phyloP scores from a whole-genome alignment of 2,797 vertebrate species.

The Ibycter americanus region DNA sequence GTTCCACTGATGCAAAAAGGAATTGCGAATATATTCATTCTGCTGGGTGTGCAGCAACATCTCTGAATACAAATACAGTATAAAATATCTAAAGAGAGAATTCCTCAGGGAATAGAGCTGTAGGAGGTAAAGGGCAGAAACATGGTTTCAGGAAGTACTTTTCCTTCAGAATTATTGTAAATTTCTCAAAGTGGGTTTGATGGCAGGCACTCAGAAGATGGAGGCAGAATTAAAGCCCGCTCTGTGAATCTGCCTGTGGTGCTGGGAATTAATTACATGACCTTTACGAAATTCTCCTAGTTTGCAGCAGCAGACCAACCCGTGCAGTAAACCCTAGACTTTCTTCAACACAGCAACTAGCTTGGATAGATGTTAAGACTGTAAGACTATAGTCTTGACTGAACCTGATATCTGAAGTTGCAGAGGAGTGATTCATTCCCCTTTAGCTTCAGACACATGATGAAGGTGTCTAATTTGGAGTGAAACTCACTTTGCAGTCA shows the following conservation, averaged over 20 bases:
- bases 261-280: not conserved
- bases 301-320: not conserved
- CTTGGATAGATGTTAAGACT: not conserved
- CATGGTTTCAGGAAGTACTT: not conserved
- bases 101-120: not conserved
- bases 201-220: not conserved
- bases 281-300: not conserved
- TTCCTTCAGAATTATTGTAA: not conserved
- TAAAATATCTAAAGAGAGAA: not conserved
- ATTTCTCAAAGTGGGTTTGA: not conserved
- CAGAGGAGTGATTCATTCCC: not conserved
- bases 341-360: not conserved
- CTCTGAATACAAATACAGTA: not conserved
- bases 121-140: not conserved
- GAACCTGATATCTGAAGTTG: not conserved
- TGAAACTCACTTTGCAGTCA: not conserved
- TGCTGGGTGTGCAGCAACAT: not conserved
- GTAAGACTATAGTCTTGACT: not conserved
- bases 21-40: constrained; percentile 1
- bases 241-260: not conserved
- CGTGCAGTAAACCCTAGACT: not conserved
- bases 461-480: not conserved
- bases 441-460: not conserved
- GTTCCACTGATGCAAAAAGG: not conserved
- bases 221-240: not conserved